Evolutionary conservation across 2,113 vertebrate genomes (phyloP).

Genomic region (Crypturellus undulatus): DNA sequence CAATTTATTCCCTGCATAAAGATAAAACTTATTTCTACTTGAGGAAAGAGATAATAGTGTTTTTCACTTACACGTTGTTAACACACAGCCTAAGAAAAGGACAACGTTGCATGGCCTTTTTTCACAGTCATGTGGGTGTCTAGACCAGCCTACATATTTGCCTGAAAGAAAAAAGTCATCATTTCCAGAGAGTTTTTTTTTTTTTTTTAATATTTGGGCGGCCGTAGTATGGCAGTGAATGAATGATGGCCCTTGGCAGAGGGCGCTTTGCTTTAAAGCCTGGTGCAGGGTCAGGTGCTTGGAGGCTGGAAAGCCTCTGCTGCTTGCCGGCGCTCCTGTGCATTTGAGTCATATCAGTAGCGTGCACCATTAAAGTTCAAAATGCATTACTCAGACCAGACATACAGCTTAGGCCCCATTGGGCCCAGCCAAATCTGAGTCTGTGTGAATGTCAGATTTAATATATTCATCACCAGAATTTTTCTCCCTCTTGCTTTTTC

Average conservation of each 20-base stretch:
- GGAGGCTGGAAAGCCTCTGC: neutral
- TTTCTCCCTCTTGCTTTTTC: neutral
- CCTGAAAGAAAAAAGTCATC: neutral
- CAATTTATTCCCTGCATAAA: neutral
- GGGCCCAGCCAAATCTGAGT: neutral
- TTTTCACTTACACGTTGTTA: neutral
- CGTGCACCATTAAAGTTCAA: slow-evolving; percentile 39
- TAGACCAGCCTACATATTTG: neutral
- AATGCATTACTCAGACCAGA: slow-evolving; percentile 53
- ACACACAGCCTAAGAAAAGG: neutral
- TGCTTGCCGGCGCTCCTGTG: neutral
- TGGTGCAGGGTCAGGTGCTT: neutral
- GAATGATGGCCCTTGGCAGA: neutral
- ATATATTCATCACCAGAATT: slow-evolving; percentile 5
- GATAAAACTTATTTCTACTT: neutral
- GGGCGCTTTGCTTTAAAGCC: neutral
- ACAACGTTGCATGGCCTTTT: neutral
- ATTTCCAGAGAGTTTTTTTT: slow-evolving; percentile 27
- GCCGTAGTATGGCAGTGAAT: neutral
- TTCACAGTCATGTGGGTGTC: neutral
- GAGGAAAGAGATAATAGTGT: neutral
- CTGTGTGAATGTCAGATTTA: slow-evolving; percentile 24
- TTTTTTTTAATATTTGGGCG: neutral
- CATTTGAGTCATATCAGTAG: slow-evolving; percentile 48
- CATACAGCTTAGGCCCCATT: neutral